These are phyloP conservation scores for Oreochromis mossambicus DNA, from an alignment of 2,797 vertebrate genomes.

Conservation along the genomic window DNA sequence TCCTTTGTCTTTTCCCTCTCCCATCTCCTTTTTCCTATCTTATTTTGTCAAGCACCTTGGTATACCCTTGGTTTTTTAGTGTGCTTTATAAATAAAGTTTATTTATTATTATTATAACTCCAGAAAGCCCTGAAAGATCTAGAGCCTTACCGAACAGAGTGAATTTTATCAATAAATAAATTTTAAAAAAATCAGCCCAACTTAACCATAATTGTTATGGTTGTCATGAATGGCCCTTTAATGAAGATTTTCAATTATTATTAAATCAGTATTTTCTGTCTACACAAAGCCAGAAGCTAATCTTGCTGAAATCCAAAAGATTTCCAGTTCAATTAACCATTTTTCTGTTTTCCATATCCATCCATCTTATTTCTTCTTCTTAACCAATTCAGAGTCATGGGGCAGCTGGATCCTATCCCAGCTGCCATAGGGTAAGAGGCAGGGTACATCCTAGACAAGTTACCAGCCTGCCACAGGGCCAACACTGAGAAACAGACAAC, in stretches of 20 bases:
- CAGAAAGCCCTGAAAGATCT: background rate
- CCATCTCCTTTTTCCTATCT: too few species aligned
- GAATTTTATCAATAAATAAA: background rate
- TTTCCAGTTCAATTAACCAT: background rate
- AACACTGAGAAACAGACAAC: background rate
- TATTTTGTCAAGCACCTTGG: too few species aligned
- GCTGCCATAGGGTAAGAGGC: background rate
- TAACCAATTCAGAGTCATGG: background rate
- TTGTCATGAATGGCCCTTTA: background rate
- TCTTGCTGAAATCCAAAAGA: background rate
- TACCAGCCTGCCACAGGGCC: background rate
- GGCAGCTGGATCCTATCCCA: background rate
- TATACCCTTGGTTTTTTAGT: too few species aligned
- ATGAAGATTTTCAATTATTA: background rate
- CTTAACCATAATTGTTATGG: background rate
- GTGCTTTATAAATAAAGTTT: too few species aligned
- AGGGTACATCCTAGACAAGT: background rate
- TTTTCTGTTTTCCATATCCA: background rate
- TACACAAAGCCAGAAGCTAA: background rate
- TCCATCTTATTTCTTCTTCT: background rate
- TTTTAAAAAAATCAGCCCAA: background rate
- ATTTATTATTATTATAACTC: background rate
- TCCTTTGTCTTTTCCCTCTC: too few species aligned
- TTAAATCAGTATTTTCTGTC: background rate
- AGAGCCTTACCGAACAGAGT: accelerated